Percentiles rank a stretch among this genome's conserved stretches.
These are phyloP conservation scores for Keiferia lycopersicella DNA, from an alignment of 2,888 invertebrate genomes.

Conservation along the genomic window DNA sequence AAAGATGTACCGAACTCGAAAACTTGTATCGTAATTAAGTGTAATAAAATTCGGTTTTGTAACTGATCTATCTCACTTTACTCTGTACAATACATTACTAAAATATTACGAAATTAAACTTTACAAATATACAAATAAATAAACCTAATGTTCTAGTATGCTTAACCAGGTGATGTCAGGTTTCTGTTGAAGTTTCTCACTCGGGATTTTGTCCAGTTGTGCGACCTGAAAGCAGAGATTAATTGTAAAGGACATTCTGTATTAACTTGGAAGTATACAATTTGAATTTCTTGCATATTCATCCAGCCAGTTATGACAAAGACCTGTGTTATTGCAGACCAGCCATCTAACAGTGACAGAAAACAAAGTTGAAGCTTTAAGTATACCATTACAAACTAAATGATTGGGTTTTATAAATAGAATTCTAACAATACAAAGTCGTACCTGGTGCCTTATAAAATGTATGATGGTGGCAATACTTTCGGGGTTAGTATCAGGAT, in stretches of 20 bases:
- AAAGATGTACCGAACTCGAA: conserved; percentile 58
- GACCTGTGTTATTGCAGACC: no score
- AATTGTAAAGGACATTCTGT: conserved; percentile 17
- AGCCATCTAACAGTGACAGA: no score
- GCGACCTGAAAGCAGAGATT: conserved; percentile 67
- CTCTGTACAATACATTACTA: conserved; percentile 31
- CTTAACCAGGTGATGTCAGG: conserved; percentile 81
- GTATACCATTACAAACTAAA: no score
- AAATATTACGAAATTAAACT: conserved; percentile 16
- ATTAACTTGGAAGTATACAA: not conserved
- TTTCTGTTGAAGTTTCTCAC: conserved; percentile 80
- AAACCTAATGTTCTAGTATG: conserved; percentile 53
- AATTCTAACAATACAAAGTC: no score
- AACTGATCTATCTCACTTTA: conserved; percentile 21
- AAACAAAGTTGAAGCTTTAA: no score
- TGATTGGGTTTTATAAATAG: no score
- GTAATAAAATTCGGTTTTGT: conserved; percentile 22
- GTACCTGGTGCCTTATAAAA: conserved; percentile 89
- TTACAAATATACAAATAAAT: conserved; percentile 24
- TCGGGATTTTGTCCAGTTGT: conserved; percentile 79
- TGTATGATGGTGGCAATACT: conserved; percentile 86
- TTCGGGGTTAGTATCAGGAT: conserved; percentile 83
- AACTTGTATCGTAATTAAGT: conserved; percentile 36
- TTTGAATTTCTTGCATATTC: not conserved
- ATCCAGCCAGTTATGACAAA: no score